Evolutionary conservation across 64 coral and sea anemone species (phyloP).

Genomic region (Pachyseris speciosa): DNA sequence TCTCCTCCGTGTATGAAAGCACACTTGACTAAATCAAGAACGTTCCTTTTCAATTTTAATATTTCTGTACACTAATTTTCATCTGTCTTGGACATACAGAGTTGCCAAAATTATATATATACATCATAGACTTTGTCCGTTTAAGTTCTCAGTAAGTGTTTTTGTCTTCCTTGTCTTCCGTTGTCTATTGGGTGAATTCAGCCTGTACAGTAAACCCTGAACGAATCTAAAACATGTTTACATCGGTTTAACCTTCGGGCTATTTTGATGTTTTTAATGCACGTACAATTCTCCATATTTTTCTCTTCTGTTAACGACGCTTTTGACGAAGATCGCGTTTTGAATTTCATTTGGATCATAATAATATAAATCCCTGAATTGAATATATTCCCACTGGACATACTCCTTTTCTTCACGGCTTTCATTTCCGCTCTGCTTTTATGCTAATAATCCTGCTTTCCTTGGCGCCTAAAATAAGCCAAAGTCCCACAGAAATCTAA

Average conservation of each 20-base stretch:
- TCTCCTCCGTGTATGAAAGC: neutral
- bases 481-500: neutral
- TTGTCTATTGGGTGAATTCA: slow-evolving; percentile 8
- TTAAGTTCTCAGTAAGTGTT: slow-evolving; percentile 36
- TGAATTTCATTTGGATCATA: slow-evolving; percentile 36
- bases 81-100: slow-evolving; percentile 33
- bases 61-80: slow-evolving; percentile 72
- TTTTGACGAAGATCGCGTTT: slow-evolving; percentile 6
- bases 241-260: neutral
- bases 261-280: slow-evolving; percentile 14
- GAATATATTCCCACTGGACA: slow-evolving; percentile 43
- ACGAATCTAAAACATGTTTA: slow-evolving; percentile 53
- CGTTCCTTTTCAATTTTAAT: slow-evolving; percentile 79
- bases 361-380: slow-evolving; percentile 22
- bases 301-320: neutral
- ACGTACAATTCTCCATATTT: slow-evolving; percentile 3
- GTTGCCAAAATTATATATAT: slow-evolving; percentile 60
- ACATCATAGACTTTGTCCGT: slow-evolving; percentile 65
- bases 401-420: slow-evolving; percentile 1
- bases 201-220: slow-evolving; percentile 32
- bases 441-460: slow-evolving; percentile 21
- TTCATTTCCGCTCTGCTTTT: slow-evolving; percentile 39
- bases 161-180: slow-evolving; percentile 17
- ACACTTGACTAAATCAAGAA: slow-evolving; percentile 50
- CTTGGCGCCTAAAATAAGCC: slow-evolving; percentile 30